Evolutionary conservation across 2,888 invertebrate species (phyloP), one percentile per base, ranked within the genome.

Genomic region (Laothoe populi): DNA sequence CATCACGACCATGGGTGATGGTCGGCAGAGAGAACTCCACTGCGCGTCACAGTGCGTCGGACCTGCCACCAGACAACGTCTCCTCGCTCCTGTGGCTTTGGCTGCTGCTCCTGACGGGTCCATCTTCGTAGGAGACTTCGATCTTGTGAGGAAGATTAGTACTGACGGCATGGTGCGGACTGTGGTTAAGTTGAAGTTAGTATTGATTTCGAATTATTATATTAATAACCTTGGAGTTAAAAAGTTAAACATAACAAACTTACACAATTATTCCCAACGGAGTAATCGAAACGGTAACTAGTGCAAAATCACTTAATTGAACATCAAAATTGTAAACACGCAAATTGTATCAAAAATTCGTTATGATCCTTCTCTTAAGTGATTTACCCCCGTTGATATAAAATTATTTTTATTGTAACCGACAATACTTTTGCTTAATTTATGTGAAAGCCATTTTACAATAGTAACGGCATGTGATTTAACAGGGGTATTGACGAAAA

Each of bases 81-180:
- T 99, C 0, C 90, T 99, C 64, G 98, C 98, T 0, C 99, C 99
- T 0, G 98, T 98, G 0, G 98, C 99, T 0, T 89, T 99, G 26
- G 97, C 98, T 0, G 96, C 98, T 0, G 97, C 98, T 0, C 95
- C 98, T 0, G 99, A 99, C 84, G 99, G 99, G 23, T 96, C 98
- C 48, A 94, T 99, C 26, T 99, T 97, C 81, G 97, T 99, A 0
- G 99, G 99, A 1, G 99, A 99, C 88, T 99, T 98, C 83, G 98
- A 99, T 88, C 95, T 98, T 26, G 97, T 99, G 64, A 94, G 98
- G 57, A 95, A 97, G 77, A 96, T 98, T 70, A 94, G 95, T 73
- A 96, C 97, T 2, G 97, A 98, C 78, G 98, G 98, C 60, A 95
- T 95, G 26, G 96, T 97, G 10, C 93, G 94, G 66, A 97, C 97